Base-by-base conservation (phyloP, 1,140 invertebrate species). In the Eulimnadia texana region DNA sequence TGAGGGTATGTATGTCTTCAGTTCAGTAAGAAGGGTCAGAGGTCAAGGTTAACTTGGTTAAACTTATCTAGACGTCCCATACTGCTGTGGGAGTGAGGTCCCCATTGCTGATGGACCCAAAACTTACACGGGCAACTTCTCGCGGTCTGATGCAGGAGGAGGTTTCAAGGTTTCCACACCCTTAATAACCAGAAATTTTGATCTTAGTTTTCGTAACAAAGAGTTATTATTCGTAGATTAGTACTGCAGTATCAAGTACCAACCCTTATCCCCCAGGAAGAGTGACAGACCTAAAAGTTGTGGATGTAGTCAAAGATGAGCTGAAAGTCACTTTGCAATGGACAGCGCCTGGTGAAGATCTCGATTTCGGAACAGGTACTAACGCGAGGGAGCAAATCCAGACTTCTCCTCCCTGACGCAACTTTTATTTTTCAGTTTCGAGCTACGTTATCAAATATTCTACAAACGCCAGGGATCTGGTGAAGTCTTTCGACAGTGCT, bases 211-310 rank as follows among this genome's bases (percentile, higher is more conserved):
- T n/a, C n/a, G n/a, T n/a, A n/a, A n/a, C n/a, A n/a, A n/a, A n/a
- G n/a, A n/a, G n/a, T n/a, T n/a, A n/a, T n/a, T n/a, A n/a, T n/a
- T n/a, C n/a, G 16, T 13, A 57, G 55, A 27, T 57, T 27, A 33
- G 29, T 11, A 20, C 29, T 33, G 20, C 55, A 16, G 55, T 33
- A 6, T 9, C 1, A 1, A 33, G 13, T 33, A 3, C 22, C 2
- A 42, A 60, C 22, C 10, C 50, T 22, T 60, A 50, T 52, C 58
- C 58, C 2, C 58, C 58, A 13, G 58, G 49, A 20, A 19, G 42
- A 19, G 47, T 60, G 1, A 60, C 3, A 1, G 58, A 60, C 42
- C 22, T 60, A 19, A 13, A 28, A 2, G 42, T 60, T 6, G 9
- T 19, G 1, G 58, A n/a, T 19, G 28, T 54, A 16, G 23, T 29